These are phyloP conservation scores for Falco rusticolus DNA, from an alignment of 2,797 vertebrate genomes.

Conservation along the genomic window DNA sequence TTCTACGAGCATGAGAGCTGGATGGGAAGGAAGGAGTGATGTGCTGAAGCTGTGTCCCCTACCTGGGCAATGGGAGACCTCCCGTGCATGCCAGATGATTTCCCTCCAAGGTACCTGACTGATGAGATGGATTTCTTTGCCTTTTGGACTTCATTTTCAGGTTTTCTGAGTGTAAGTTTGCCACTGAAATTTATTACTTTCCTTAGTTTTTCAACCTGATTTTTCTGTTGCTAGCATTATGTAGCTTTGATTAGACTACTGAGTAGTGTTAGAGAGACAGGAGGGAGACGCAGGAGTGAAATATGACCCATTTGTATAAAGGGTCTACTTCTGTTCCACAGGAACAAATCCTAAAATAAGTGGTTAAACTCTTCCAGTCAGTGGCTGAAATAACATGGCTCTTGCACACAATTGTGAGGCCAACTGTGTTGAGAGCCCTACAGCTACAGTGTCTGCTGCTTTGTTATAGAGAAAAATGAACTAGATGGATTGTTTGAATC, in stretches of 20 bases:
- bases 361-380: not conserved
- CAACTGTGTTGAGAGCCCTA: not conserved
- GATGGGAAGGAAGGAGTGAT: not conserved
- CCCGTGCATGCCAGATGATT: fast-evolving
- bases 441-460: not conserved
- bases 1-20: not conserved
- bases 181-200: not conserved
- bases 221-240: not conserved
- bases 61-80: not conserved
- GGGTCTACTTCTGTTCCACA: not conserved
- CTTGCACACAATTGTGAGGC: not conserved
- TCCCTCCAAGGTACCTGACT: not conserved
- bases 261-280: not conserved
- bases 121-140: not conserved
- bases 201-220: not conserved
- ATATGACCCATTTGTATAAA: not conserved
- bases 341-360: not conserved
- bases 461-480: not conserved
- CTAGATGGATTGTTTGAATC: not conserved
- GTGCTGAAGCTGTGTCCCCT: not conserved
- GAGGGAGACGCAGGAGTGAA: not conserved
- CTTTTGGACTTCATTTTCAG: not conserved
- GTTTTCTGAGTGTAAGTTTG: not conserved
- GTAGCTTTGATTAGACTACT: not conserved
- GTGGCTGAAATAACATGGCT: not conserved